Base-by-base conservation (phyloP, 2,797 vertebrate species). In the Phyllotis vaccarum region DNA sequence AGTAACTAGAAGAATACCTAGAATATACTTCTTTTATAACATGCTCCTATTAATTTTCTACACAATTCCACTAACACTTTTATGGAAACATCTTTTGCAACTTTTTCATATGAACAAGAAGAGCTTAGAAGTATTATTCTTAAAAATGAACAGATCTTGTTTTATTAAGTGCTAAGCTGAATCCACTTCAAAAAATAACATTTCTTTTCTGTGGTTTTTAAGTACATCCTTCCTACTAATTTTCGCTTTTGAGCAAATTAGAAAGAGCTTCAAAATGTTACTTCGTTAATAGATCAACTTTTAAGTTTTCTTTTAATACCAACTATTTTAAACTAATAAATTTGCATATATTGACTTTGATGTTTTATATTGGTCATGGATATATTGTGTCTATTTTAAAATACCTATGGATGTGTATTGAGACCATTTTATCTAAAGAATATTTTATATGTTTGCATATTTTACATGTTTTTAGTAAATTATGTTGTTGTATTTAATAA, bases 401-500 rank as follows among this genome's bases (percentile, higher is more conserved):
- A 86, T 49, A 46, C 34, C 31, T 37, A 46, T 19, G 64, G 10
- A 46, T 13, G 54, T 83, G 21, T 49, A 90, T 95, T 96, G 46
- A 91, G 64, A 62, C 8, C 21, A n/a, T 60, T 74, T 83, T 87
- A 78, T 88, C 80, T 40, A 74, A 92, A 13, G 0, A 31, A 81
- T 52, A 5, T 95, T 1, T 21, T 52, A n/a, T n/a, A n/a, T n/a
- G n/a, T n/a, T n/a, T n/a, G n/a, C n/a, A n/a, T n/a, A n/a, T n/a
- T 96, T 95, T 66, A 66, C 1, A 70, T 56, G 96, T 85, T 80
- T 80, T 19, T 13, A 40, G 91, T 90, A 7, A 5, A 87, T 90
- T 37, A 54, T 17, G 31, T 40, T 37, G 6, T 90, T 80, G 75
- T 1, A 3, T 0, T 75, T 86, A 46, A 62, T 52, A 2, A 4